Conservation (phyloP, 2,113 vertebrate species). For the Micromys minutus region DNA sequence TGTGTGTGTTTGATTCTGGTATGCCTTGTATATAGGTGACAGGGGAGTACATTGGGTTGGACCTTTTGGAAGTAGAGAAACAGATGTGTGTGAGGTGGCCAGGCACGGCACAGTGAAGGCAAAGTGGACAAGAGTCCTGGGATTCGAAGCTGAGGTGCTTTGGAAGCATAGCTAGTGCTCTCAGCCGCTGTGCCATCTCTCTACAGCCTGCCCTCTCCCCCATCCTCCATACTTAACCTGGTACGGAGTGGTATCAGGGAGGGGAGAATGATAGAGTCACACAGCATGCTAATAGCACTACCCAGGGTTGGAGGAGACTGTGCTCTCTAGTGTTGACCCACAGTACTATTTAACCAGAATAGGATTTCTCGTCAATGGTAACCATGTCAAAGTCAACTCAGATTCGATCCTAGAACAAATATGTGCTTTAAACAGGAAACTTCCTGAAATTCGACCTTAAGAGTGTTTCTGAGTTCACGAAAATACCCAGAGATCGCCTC, state of each 20-base stretch:
- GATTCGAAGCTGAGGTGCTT: background rate
- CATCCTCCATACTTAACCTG: background rate
- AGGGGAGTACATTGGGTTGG: background rate
- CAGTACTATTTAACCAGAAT: background rate
- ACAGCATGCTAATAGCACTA: background rate
- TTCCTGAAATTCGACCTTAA: conserved; percentile 26
- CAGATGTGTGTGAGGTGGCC: background rate
- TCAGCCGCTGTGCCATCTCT: background rate
- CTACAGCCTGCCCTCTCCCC: background rate
- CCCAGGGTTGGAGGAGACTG: background rate
- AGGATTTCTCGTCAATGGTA: background rate
- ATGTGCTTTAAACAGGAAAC: conserved; percentile 3
- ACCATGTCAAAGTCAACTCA: background rate
- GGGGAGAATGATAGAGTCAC: background rate
- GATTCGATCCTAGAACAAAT: background rate
- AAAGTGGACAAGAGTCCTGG: background rate
- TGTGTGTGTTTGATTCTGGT: no score
- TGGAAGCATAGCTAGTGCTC: background rate
- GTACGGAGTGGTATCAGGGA: background rate
- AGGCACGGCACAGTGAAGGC: background rate
- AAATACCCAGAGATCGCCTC: background rate
- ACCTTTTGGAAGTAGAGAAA: background rate
- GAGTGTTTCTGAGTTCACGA: background rate
- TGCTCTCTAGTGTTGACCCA: background rate
- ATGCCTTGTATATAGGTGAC: background rate